phyloP scores from a whole-genome alignment of 2,113 vertebrate species.

The Erythrocercus mccallii region DNA sequence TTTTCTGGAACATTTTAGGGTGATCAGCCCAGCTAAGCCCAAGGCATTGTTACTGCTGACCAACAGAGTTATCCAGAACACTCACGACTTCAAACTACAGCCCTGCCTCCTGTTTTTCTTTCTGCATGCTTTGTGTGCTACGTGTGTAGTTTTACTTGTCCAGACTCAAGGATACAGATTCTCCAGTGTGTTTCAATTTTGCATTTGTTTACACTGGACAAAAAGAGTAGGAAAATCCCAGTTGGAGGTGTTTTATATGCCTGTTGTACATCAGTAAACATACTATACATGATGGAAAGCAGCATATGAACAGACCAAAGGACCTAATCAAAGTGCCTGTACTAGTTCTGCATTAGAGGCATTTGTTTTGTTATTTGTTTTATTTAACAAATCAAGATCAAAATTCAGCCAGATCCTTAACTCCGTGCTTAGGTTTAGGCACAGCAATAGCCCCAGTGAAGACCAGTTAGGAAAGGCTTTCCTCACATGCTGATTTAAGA shows the following conservation, averaged over 20 bases:
- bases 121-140: neutral
- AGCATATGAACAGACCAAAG: neutral
- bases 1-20: neutral
- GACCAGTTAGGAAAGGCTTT: neutral
- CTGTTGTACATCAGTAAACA: neutral
- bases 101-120: neutral
- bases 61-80: neutral
- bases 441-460: neutral
- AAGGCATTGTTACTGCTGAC: neutral
- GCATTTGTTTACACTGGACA: neutral
- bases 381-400: neutral
- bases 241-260: neutral
- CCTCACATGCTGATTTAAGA: neutral
- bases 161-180: neutral
- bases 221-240: neutral
- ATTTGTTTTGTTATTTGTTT: neutral
- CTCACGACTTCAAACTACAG: neutral
- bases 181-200: neutral
- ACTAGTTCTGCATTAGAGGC: neutral
- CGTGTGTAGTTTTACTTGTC: neutral
- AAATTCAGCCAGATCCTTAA: neutral
- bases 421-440: neutral
- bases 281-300: neutral
- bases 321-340: neutral
- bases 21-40: neutral